A percentile compares a stretch with the other conserved stretches of the same genome.
phyloP scores from a whole-genome alignment of 2,888 invertebrate genomes.

The Tryphoninae sp. region DNA sequence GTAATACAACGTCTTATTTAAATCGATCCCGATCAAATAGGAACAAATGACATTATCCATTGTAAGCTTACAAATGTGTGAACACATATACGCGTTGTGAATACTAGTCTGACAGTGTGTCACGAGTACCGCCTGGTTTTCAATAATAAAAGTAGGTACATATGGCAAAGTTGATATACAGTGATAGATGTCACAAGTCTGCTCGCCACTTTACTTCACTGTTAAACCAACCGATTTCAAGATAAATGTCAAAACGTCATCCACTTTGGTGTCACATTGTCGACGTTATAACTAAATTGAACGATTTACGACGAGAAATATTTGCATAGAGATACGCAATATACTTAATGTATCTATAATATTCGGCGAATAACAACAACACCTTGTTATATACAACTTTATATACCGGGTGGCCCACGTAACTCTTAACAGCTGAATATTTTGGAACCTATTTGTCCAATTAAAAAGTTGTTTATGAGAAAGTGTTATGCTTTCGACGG shows the following conservation, averaged over 20 bases:
- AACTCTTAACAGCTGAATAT: no score
- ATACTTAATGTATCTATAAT: no score
- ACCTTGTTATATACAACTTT: background rate
- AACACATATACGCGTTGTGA: conserved; percentile 3
- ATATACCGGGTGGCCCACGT: no score
- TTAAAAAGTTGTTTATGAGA: no score
- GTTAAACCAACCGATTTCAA: background rate
- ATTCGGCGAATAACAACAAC: no score
- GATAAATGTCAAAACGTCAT: background rate
- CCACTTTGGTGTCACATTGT: background rate
- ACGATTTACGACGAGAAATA: no score
- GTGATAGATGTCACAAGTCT: background rate
- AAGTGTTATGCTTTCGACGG: no score
- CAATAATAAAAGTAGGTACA: conserved; percentile 29
- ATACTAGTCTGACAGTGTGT: conserved; percentile 30
- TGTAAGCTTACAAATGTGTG: background rate
- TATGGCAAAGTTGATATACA: background rate
- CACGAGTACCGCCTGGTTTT: conserved; percentile 18
- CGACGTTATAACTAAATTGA: no score
- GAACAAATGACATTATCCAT: conserved; percentile 2
- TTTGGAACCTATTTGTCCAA: no score
- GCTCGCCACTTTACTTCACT: background rate
- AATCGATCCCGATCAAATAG: background rate
- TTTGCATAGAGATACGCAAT: no score
- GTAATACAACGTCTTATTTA: no score